Evolutionary conservation across 2,113 vertebrate genomes (phyloP).

Genomic region (Dicrurus megarhynchus): DNA sequence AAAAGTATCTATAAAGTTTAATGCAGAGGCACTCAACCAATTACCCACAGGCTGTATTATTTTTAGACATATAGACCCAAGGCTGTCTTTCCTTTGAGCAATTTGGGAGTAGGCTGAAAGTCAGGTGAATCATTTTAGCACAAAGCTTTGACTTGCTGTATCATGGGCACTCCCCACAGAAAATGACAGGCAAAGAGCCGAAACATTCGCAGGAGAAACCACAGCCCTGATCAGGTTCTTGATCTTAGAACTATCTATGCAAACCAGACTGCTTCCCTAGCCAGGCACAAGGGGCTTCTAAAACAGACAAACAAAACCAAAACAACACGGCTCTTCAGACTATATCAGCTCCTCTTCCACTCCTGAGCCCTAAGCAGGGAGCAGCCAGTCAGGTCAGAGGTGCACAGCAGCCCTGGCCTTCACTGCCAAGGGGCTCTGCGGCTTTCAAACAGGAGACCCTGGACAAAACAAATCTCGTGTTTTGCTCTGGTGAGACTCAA

Average conservation of each 20-base stretch:
- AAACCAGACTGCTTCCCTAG: not conserved
- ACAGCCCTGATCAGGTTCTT: not conserved
- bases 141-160: not conserved
- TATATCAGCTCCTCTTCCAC: fast-evolving
- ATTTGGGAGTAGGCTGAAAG: not conserved
- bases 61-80: not conserved
- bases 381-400: fast-evolving
- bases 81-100: not conserved
- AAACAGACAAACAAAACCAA: not conserved
- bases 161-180: not conserved
- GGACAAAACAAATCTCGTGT: fast-evolving
- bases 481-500: not conserved
- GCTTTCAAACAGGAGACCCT: not conserved
- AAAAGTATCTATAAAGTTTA: not conserved
- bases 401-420: fast-evolving
- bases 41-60: not conserved
- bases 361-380: not conserved
- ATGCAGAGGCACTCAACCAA: not conserved
- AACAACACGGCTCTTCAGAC: not conserved
- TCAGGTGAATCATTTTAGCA: not conserved
- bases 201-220: not conserved
- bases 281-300: not conserved
- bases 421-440: fast-evolving
- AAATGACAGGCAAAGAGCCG: not conserved
- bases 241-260: not conserved